phyloP scores from a whole-genome alignment of 1,140 invertebrate genomes.

The Drosophila ogumai region DNA sequence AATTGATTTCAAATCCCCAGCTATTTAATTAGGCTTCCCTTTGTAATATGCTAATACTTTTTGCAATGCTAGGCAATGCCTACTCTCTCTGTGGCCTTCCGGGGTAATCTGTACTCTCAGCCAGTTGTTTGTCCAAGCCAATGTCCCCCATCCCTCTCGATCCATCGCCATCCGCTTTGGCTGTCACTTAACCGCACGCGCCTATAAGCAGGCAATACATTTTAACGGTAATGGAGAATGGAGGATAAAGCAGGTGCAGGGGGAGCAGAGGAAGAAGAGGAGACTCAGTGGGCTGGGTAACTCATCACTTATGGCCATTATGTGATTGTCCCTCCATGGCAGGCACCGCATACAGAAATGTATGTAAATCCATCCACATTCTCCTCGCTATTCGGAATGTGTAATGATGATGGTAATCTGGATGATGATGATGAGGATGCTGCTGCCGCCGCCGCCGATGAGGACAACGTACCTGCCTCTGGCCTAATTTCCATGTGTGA shows the following conservation, averaged over 20 bases:
- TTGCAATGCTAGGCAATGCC: not conserved
- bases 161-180: not conserved
- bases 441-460: not conserved
- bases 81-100: slow-evolving; percentile 7
- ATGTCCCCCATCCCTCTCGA: not conserved
- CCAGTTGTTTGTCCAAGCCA: slow-evolving; percentile 8
- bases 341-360: slow-evolving; percentile 12
- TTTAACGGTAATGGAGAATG: slow-evolving; percentile 40
- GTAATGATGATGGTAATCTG: slow-evolving; percentile 39
- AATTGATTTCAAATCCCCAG: not conserved
- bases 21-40: not conserved
- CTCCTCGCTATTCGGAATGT: slow-evolving; percentile 32
- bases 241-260: slow-evolving; percentile 1
- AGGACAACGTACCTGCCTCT: slow-evolving; percentile 18
- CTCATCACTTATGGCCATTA: slow-evolving; percentile 47
- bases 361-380: slow-evolving; percentile 33
- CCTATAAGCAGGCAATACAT: slow-evolving; percentile 55
- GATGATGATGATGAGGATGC: slow-evolving; percentile 5
- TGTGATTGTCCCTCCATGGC: slow-evolving; percentile 42
- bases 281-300: slow-evolving; percentile 1
- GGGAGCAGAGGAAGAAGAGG: not conserved
- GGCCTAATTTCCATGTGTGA: slow-evolving; percentile 32
- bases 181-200: slow-evolving; percentile 52
- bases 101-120: not conserved
- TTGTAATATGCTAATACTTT: not conserved